Base-by-base conservation (phyloP, 2,888 invertebrate species). In the Meloe dianella region DNA sequence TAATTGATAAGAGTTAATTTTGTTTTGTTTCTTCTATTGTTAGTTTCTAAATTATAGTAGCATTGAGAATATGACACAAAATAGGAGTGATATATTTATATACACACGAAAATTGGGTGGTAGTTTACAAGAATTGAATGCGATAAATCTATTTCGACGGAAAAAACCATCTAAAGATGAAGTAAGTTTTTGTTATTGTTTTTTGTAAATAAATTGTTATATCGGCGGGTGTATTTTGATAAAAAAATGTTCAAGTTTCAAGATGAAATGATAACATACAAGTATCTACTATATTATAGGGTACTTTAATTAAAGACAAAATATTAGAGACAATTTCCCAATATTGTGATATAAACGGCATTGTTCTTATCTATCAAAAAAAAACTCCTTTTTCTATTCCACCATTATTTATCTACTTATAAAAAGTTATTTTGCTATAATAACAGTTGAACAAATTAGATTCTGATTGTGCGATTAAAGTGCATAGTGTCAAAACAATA, bases 71-170 rank as follows among this genome's bases (percentile, higher is more conserved):
- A 73, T 73, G 73, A 71, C 73, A 20, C 57, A 72, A 54, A 73
- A 59, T 60, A 73, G 67, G 38, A 73, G 68, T 68, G 71, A 72
- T 57, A 57, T 75, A 66, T 66, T 68, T 29, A 57, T 67, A 38
- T 66, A 72, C 57, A 60, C 77, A 4, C 68, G 73, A 57, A 73
- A 68, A 63, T 67, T 77, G 7, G 70, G 77, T 29, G 77, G 73
- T 57, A 82, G 81, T 71, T 73, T 81, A 7, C 78, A 81, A 59
- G 81, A 81, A 54, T 63, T 82, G 41, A 77, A 80, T 68, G 78
- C 79, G 0, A 71, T 73, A 60, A 76, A 73, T 35, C 69, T 77
- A 41, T 70, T 81, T 24, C 75, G 74, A 69, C 74, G 72, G 54
- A 73, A 71, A 72, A 77, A 78, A 73, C 70, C 70, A 59, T 65